Evolutionary conservation across 2,113 vertebrate genomes (phyloP).

Genomic region (rabbit (Oryctolagus cuniculus)): mOryCun1.1 NC_091450.1:18134501-18135000

Average conservation of each 20-base stretch:
- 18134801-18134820: background rate
- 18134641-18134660: background rate
- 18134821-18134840: background rate
- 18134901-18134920: background rate
- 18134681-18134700: background rate
- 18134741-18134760: background rate
- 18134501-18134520: constrained; percentile 30
- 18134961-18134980: background rate
- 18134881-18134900: background rate
- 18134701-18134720: background rate
- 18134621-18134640: background rate
- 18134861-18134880: background rate
- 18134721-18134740: background rate
- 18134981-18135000: background rate
- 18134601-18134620: background rate
- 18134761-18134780: constrained; percentile 19
- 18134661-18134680: background rate
- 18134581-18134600: background rate
- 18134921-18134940: background rate
- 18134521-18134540: background rate
- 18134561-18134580: background rate
- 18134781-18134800: background rate
- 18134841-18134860: background rate
- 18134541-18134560: background rate
- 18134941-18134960: background rate